These are phyloP conservation scores for Dasyurus viverrinus DNA, from an alignment of 2,113 vertebrate species.

Conservation along the genomic window DNA sequence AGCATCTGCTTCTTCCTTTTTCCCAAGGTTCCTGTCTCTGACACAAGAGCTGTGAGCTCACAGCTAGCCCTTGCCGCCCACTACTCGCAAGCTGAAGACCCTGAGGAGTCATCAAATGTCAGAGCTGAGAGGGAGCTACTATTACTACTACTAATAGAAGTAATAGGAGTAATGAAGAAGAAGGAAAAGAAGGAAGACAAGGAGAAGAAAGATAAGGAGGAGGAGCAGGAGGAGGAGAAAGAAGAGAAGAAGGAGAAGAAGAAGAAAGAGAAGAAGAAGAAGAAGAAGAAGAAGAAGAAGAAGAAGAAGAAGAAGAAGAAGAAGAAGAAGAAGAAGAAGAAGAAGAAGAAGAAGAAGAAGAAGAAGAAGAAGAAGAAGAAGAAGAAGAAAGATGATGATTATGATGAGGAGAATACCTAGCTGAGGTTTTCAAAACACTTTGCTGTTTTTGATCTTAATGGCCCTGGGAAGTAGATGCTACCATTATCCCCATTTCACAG, in stretches of 20 bases:
- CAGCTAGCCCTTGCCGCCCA: background rate
- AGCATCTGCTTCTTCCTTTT: background rate
- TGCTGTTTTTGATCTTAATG: too few species aligned
- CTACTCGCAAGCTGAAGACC: background rate
- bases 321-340: too few species aligned
- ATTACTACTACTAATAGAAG: background rate
- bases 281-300: too few species aligned
- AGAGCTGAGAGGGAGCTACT: background rate
- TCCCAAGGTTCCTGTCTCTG: background rate
- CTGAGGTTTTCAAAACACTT: background rate
- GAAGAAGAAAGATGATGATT: too few species aligned
- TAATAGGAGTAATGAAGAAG: too few species aligned
- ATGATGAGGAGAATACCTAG: background rate
- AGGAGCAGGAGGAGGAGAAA: fast-evolving
- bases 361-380: too few species aligned
- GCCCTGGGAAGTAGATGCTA: background rate
- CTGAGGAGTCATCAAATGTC: background rate
- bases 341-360: too few species aligned
- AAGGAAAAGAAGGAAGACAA: too few species aligned
- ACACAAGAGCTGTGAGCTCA: background rate
- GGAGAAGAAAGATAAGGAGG: fast-evolving
- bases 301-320: too few species aligned
- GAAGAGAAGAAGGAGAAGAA: too few species aligned
- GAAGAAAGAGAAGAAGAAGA: too few species aligned
- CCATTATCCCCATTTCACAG: background rate